These are phyloP conservation scores for Zaprionus capensis DNA, from an alignment of 1,140 invertebrate species.

Conservation along the genomic window DNA sequence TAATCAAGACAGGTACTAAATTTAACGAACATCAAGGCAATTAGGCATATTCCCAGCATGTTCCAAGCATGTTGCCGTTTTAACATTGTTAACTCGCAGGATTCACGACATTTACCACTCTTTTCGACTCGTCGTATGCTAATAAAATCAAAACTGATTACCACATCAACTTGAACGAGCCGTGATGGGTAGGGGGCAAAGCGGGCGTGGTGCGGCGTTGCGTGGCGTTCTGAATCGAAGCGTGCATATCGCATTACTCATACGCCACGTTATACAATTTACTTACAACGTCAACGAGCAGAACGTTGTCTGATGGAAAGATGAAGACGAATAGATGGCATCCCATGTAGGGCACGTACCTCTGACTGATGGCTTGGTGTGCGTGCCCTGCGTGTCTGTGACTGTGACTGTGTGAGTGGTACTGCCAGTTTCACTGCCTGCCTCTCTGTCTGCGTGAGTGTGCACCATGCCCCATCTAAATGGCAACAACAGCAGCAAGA, in stretches of 20 bases:
- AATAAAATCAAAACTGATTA: constrained; percentile 83
- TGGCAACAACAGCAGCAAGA: constrained; percentile 46
- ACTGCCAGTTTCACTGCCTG: constrained; percentile 31
- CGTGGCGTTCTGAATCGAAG: constrained; percentile 66
- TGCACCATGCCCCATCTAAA: constrained; percentile 44
- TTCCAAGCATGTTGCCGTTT: background rate
- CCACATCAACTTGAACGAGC: constrained; percentile 76
- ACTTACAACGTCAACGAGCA: constrained; percentile 74
- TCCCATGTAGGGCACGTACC: constrained; percentile 39
- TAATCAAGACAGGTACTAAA: background rate
- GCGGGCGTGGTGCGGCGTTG: constrained; percentile 3
- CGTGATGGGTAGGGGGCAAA: constrained; percentile 33
- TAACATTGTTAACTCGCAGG: constrained; percentile 22
- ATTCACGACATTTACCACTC: constrained; percentile 52
- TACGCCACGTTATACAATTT: constrained; percentile 82
- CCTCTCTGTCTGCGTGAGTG: constrained; percentile 38
- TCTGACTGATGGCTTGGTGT: constrained; percentile 39
- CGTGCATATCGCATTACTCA: constrained; percentile 81
- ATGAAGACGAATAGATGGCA: constrained; percentile 73
- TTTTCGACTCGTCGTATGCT: constrained; percentile 49
- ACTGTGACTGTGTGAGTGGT: constrained; percentile 22
- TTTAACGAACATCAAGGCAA: background rate
- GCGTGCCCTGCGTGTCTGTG: constrained; percentile 25
- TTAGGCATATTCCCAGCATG: background rate
- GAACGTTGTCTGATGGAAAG: constrained; percentile 16